Conservation (phyloP, 1,140 invertebrate genomes). For the Papilio glaucus region DNA sequence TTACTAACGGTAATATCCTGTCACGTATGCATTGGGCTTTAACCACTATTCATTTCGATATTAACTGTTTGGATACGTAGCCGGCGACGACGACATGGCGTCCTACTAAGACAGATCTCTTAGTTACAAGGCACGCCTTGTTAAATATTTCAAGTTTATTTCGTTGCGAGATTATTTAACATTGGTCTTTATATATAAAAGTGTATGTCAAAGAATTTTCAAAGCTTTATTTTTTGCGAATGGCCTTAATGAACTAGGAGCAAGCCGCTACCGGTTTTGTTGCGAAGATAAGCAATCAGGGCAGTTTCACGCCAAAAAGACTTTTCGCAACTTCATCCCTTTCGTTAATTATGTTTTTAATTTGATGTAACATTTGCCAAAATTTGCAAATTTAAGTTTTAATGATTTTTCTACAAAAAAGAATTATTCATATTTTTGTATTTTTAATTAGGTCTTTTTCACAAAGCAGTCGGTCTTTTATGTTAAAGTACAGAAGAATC, state of each 20-base stretch:
- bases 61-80: background rate
- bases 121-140: background rate
- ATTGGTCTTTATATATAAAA: background rate
- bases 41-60: background rate
- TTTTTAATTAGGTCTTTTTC: too few relatives aligned
- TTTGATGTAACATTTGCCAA: background rate
- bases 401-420: background rate
- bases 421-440: background rate
- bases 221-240: conserved; percentile 26
- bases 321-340: conserved; percentile 25
- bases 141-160: background rate
- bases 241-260: background rate
- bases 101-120: background rate
- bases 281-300: conserved; percentile 14
- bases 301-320: conserved; percentile 18
- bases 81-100: too few relatives aligned
- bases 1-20: too few relatives aligned
- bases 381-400: background rate
- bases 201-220: conserved; percentile 6
- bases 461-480: too few relatives aligned
- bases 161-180: background rate
- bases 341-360: conserved; percentile 19
- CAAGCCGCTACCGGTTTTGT: background rate
- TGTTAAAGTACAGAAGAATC: too few relatives aligned
- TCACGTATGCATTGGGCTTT: too few relatives aligned